Percentiles rank a stretch among this genome's conserved stretches.
phyloP scores from a whole-genome alignment of 2,888 invertebrate species.

The Athalia rosae region DNA sequence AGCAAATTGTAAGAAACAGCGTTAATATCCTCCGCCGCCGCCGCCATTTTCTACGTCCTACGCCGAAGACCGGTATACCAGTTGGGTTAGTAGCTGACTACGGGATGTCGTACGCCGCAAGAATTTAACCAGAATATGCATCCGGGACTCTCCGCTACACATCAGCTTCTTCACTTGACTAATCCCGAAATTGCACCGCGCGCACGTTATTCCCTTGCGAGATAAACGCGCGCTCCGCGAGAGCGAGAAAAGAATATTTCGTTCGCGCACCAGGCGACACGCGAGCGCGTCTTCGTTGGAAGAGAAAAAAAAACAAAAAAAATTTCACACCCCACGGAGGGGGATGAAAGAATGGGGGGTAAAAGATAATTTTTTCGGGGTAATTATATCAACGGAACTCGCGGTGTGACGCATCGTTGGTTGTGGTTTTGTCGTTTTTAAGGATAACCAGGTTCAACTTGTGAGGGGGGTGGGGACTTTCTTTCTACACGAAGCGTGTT shows the following conservation, averaged over 20 bases:
- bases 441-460: not conserved
- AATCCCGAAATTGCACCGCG: too few species aligned
- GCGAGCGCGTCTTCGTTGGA: not conserved
- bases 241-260: not conserved
- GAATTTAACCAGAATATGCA: too few species aligned
- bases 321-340: not conserved
- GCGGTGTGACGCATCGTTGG: too few species aligned
- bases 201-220: too few species aligned
- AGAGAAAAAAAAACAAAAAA: not conserved
- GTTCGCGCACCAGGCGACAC: not conserved
- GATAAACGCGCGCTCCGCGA: too few species aligned
- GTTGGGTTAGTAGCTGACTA: not conserved
- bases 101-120: too few species aligned
- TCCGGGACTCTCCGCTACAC: too few species aligned
- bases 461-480: too few species aligned
- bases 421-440: too few species aligned
- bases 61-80: not conserved
- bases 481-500: not conserved
- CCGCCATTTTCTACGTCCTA: not conserved
- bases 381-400: too few species aligned
- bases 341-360: not conserved
- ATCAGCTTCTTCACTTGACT: too few species aligned
- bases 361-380: too few species aligned
- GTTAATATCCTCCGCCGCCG: not conserved
- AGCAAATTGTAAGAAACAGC: slow-evolving; percentile 18